Base-by-base conservation (phyloP, 2,888 invertebrate genomes). In the Cephalotes varians region DNA sequence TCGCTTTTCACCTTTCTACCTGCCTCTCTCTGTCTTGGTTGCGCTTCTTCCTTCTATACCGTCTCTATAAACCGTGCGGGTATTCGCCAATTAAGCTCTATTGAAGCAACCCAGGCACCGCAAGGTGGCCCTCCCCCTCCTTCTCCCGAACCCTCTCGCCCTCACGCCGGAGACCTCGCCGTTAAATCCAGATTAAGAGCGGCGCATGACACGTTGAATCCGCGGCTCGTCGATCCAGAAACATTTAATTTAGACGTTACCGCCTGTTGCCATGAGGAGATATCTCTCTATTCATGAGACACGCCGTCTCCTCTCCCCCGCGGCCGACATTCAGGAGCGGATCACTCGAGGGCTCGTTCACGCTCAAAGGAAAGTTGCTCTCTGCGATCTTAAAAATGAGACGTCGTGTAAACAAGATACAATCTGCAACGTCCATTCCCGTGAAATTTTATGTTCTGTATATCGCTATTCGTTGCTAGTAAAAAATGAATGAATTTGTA, bases 211-310 rank as follows among this genome's bases (percentile, higher is more conserved):
- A 90, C 86, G 89, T 87, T 92, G 89, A 92, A 92, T 90, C 87
- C 90, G 86, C 85, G 90, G 86, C 90, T 89, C 91, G 89, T 90
- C 90, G 92, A 92, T 92, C 92, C 92, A 91, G 92, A 93, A 93
- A 93, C 89, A 92, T 93, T 93, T 93, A 92, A 93, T 93, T 92
- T 91, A 93, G 93, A 93, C 88, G 92, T 92, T 90, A 90, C 90
- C 87, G 90, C 88, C 88, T 90, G 87, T 88, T 90, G 86, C 89
- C 91, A 84, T 81, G 89, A 83, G 88, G 88, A 85, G 90, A 88
- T 91, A 88, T 89, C 91, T 90, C 91, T 91, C 88, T 90, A 89
- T 91, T 91, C 86, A 82, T 77, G 82, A 76, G 73, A 67, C 56
- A 79, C 77, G 67, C 65, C 83, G 71, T 58, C 31, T 77, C 74